Conservation (phyloP, 2,888 invertebrate genomes). For the Notocelia uddmanniana region DNA sequence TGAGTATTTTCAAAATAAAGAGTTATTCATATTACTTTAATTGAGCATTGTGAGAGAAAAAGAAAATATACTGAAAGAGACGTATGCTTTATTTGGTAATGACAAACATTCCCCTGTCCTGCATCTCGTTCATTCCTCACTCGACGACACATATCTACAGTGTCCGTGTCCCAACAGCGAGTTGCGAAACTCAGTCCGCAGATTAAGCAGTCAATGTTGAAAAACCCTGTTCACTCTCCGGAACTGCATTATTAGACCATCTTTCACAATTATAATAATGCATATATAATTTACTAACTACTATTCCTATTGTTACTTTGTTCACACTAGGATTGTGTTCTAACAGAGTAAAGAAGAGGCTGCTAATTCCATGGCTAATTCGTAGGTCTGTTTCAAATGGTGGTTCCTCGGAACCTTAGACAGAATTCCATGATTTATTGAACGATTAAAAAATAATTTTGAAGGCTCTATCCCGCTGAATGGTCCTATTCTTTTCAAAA, state of each 20-base stretch:
- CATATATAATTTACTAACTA: constrained; percentile 28
- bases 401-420: too few relatives aligned
- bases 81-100: too few relatives aligned
- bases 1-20: too few relatives aligned
- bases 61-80: too few relatives aligned
- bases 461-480: too few relatives aligned
- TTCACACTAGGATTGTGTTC: not conserved
- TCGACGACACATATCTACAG: constrained; percentile 3
- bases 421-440: too few relatives aligned
- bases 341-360: not conserved
- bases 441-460: too few relatives aligned
- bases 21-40: too few relatives aligned
- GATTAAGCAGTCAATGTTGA: constrained; percentile 26
- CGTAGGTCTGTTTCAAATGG: too few relatives aligned
- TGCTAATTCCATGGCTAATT: not conserved
- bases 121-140: not conserved
- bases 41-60: too few relatives aligned
- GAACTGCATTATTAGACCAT: constrained; percentile 37
- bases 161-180: constrained; percentile 1
- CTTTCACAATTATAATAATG: constrained; percentile 38
- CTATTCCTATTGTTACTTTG: constrained; percentile 1
- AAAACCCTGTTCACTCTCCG: constrained; percentile 32
- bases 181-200: constrained; percentile 13
- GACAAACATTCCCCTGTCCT: too few relatives aligned
- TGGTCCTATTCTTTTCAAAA: too few relatives aligned